Evolutionary conservation across 1,140 invertebrate species (phyloP), one percentile per base, ranked within the genome.

Genomic region (Protaetia brevitarsis): DNA sequence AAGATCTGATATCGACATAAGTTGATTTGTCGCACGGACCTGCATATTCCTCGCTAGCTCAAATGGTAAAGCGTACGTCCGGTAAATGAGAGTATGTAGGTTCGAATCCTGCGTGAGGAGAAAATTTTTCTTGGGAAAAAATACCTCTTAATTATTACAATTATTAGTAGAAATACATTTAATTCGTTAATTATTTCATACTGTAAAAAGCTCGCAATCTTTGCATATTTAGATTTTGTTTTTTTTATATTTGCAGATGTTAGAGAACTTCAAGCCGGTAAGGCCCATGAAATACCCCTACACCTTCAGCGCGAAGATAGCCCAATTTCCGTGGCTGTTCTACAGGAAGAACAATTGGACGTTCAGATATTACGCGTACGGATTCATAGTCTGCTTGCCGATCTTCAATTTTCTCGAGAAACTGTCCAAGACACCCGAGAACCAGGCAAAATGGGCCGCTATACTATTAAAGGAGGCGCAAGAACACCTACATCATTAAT

Each of bases 251-350:
- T 45, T 16, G 16, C 34, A 37, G 34, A 37, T 16, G 34, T 13
- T 5, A 37, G 16, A 13, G 34, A 16, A 37, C 16, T 51, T 5
- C 41, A 59, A 59, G 7, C 26, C 26, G 27, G 2, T 13, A 28
- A 85, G 89, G 66, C 87, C 85, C 8, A 94, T 94, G 92, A 91
- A 88, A 78, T 95, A 81, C 77, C 92, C 92, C 5, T 93, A 94
- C 79, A 94, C 92, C 0, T 79, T 87, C 29, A 76, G 85, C 11
- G 90, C 91, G 4, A 92, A 92, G 78, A 73, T 93, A 21, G 88
- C 84, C n/a, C 89, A 92, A 72, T 94, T 95, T 76, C 92, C 92
- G 1, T 82, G 80, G 8, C 87, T 86, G 74, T 84, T 81, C 74
- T 87, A 92, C 73, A 76, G 85, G 7, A 82, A 88, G 34, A 87